These are phyloP conservation scores for Chionoecetes opilio DNA, from an alignment of 1,140 invertebrate species.

Conservation along the genomic window DNA sequence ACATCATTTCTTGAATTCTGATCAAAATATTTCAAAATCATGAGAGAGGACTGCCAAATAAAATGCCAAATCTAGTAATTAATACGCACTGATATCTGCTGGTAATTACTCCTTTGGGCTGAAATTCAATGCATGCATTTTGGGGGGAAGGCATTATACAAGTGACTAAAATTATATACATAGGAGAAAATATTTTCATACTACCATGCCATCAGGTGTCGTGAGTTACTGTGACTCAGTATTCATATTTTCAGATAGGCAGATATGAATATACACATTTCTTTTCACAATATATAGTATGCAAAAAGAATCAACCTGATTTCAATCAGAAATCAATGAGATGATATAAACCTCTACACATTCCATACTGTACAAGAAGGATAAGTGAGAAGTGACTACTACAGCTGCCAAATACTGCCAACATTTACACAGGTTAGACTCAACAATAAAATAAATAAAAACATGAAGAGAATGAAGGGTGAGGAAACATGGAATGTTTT, in stretches of 20 bases:
- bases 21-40: no score
- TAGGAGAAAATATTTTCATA: neutral
- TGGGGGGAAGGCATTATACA: no score
- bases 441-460: slow-evolving; percentile 34
- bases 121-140: no score
- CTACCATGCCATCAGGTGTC: slow-evolving; percentile 1
- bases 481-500: slow-evolving; percentile 71
- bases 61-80: no score
- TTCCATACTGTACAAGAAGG: slow-evolving; percentile 2
- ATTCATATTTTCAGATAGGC: slow-evolving; percentile 20
- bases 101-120: no score
- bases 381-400: slow-evolving; percentile 56
- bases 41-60: no score
- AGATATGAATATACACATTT: neutral
- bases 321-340: neutral
- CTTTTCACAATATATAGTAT: neutral
- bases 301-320: neutral
- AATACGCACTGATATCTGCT: no score
- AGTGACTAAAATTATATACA: no score
- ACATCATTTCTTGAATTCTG: no score
- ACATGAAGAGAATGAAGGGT: slow-evolving; percentile 72
- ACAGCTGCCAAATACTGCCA: slow-evolving; percentile 60
- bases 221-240: neutral
- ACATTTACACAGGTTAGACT: slow-evolving; percentile 64
- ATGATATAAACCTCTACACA: neutral